phyloP scores from a whole-genome alignment of 2,113 vertebrate genomes.

The Typhlomys cinereus region DNA sequence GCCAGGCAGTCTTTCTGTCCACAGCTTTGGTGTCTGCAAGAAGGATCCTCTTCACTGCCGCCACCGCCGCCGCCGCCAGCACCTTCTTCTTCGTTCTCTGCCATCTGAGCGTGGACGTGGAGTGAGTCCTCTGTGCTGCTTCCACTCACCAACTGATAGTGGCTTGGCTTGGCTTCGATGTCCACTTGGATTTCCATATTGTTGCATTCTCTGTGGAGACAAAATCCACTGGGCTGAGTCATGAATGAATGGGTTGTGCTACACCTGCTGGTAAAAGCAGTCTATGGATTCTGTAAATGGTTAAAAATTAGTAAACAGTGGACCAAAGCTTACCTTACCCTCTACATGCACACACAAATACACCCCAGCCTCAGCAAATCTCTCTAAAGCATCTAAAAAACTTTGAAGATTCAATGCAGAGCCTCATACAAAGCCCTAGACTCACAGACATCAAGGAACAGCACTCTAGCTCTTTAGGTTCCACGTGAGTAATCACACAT shows the following conservation, averaged over 20 bases:
- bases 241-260: constrained; percentile 3
- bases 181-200: constrained; percentile 99
- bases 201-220: constrained; percentile 93
- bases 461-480: constrained; percentile 18
- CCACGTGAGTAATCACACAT: neutral
- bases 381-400: constrained; percentile 44
- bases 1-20: constrained; percentile 85
- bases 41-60: constrained; percentile 85
- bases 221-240: constrained; percentile 60
- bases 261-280: constrained; percentile 56
- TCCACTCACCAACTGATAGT: constrained; percentile 93
- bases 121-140: constrained; percentile 96
- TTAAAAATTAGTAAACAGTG: constrained; percentile 38
- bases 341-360: neutral
- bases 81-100: constrained; percentile 85
- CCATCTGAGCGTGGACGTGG: constrained; percentile 87
- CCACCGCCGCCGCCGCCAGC: neutral
- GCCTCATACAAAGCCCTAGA: constrained; percentile 23
- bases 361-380: neutral
- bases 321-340: neutral
- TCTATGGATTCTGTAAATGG: constrained; percentile 54
- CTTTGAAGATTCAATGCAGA: constrained; percentile 47
- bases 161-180: constrained; percentile 98
- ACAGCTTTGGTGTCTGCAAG: constrained; percentile 87
- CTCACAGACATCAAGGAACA: constrained; percentile 10